A percentile compares a stretch with the other conserved stretches of the same genome.
These are phyloP conservation scores for Riparia riparia DNA, from an alignment of 2,113 vertebrate genomes.

Conservation along the genomic window DNA sequence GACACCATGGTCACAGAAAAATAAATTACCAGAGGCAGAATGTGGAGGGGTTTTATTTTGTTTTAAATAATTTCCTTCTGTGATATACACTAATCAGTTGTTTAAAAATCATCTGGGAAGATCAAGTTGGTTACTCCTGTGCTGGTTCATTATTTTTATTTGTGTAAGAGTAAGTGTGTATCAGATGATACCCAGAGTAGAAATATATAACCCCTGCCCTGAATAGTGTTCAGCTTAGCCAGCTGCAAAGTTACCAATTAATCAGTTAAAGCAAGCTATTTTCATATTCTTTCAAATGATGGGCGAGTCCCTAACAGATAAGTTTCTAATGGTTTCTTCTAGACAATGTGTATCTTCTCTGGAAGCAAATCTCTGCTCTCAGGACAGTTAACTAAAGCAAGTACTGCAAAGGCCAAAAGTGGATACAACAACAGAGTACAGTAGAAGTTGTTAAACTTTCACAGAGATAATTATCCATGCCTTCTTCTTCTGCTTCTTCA, in stretches of 20 bases:
- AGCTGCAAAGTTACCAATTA: not conserved
- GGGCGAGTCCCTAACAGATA: not conserved
- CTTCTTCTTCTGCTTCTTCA: not conserved
- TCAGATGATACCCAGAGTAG: not conserved
- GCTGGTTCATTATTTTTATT: not conserved
- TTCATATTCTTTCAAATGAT: not conserved
- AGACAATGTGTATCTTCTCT: not conserved
- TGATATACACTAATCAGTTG: not conserved
- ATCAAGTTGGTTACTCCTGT: not conserved
- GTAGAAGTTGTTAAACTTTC: not conserved
- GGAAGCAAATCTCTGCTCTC: not conserved
- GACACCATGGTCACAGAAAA: fast-evolving
- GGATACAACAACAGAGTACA: not conserved
- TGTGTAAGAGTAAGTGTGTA: not conserved
- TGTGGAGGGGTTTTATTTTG: not conserved
- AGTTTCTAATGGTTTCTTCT: not conserved
- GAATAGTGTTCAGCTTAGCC: not conserved
- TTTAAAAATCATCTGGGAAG: conserved; percentile 7
- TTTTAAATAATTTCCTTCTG: not conserved
- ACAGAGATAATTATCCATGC: not conserved
- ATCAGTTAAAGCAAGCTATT: not conserved
- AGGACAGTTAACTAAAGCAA: not conserved
- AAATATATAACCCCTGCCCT: not conserved
- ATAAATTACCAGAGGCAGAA: not conserved
- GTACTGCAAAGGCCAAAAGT: not conserved